These are phyloP conservation scores for Lasioglossum marginatum DNA, from an alignment of 2,888 invertebrate genomes.

Conservation along the genomic window DNA sequence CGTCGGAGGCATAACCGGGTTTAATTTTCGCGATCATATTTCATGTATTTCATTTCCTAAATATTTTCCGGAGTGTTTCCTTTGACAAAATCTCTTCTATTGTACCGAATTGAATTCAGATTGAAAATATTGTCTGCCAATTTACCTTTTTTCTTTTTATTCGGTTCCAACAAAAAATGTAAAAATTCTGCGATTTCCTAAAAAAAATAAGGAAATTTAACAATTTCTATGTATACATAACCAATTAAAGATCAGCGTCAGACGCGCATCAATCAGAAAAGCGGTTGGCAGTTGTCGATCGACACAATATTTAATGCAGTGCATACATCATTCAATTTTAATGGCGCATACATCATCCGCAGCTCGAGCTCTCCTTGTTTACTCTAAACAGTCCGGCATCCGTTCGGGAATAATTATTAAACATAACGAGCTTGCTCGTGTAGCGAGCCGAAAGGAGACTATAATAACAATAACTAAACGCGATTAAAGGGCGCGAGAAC, in stretches of 20 bases:
- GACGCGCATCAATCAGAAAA: not conserved
- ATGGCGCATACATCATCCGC: not conserved
- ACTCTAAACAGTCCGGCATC: not conserved
- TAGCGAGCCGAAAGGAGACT: not conserved
- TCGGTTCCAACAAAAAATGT: not conserved
- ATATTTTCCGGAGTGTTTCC: not conserved
- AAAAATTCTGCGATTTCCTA: not conserved
- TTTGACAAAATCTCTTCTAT: too few species aligned
- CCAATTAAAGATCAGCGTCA: not conserved
- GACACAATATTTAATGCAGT: not conserved
- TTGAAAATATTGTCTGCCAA: too few species aligned
- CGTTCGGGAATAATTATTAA: not conserved
- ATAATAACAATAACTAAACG: not conserved
- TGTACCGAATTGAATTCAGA: not conserved
- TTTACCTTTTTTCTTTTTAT: not conserved
- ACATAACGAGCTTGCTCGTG: not conserved
- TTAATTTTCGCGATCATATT: not conserved
- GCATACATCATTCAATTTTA: conserved; percentile 1
- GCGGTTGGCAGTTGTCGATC: not conserved
- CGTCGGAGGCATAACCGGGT: not conserved
- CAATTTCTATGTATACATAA: not conserved
- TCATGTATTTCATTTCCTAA: not conserved
- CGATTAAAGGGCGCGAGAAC: not conserved
- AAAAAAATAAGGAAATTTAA: not conserved
- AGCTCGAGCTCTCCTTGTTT: not conserved